Base-by-base conservation (phyloP, 1,140 invertebrate species). In the Zaprionus tsacasi region DNA sequence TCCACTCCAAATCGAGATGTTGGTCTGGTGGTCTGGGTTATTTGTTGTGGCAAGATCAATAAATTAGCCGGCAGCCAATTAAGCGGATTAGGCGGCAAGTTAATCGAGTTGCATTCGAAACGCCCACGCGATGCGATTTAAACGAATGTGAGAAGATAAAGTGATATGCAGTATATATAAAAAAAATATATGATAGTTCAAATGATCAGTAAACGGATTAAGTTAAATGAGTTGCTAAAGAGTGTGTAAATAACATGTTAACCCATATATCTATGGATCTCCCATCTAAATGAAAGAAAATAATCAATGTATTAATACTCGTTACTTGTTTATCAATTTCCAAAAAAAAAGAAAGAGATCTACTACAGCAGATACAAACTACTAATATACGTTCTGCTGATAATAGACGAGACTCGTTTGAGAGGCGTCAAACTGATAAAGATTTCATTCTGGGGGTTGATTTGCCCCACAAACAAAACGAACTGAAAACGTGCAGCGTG, bases 21-120 rank as follows among this genome's bases (percentile, higher is more conserved):
- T 45, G 40, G 13, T 15, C n/a, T 45, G 2, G n/a, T 45, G 40
- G 13, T 15, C n/a, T 45, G 2, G n/a, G 8, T 8, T 45, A n/a
- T 40, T 33, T 55, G 7, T 43, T 60, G 66, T 52, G 40, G 15
- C 55, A 67, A 61, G 55, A 66, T 55, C 55, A 52, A 55, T 66
- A 71, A 71, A 66, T 50, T 57, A 13, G 2, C 33, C 38, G 10
- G 40, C 3, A 11, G n/a, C 43, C 36, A 59, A 70, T 76, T 76
- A 70, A 38, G 17, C 48, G 38, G 56, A 13, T 58, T 54, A 64
- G 11, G 25, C 30, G 13, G 7, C 7, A 65, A 38, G 48, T 15
- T 63, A 70, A 75, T 70, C 63, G 27, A 57, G 40, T 58, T 75
- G 40, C 40, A 70, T 64, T 13, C 11, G 3, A 56, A n/a, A 58